Base-by-base conservation (phyloP, 2,113 vertebrate species). In the Coreoperca whiteheadi region DNA sequence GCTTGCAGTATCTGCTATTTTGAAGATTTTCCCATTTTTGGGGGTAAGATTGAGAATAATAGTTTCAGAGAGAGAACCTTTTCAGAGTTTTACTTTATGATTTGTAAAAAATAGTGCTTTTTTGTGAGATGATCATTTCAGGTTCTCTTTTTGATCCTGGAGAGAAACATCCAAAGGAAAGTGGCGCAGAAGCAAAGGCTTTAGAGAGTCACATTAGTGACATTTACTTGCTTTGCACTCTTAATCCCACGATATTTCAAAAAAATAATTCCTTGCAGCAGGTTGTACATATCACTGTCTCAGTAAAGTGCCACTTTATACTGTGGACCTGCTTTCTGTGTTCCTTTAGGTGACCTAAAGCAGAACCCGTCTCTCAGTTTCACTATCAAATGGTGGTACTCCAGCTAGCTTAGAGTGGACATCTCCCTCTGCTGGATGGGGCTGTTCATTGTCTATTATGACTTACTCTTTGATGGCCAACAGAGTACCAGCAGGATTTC, bases 391-490 rank as follows among this genome's bases (percentile, higher is more conserved):
- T 51, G 9, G 50, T 30, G 34, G 34, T 34, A 28, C 37, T 65
- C 32, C 12, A 69, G 32, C 41, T 67, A 18, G 67, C 48, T 66
- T 25, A 84, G 57, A 87, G 83, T 80, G 21, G 21, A 81, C 50
- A 88, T 75, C 81, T 82, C 86, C 91, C 90, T 91, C 89, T 94
- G 87, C 91, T 92, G 89, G 89, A 75, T 32, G 69, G 81, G 80
- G 60, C 59, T 79, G 54, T 80, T 89, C 74, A 67, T 71, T 80
- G 74, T 80, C 46, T 65, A 23, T 81, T 60, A 69, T 67, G 56
- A 73, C 25, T 48, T 54, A 21, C 53, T 69, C 32, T 81, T 30
- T 84, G 23, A 79, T 85, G 75, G 73, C 56, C 39, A 75, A n/a
- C 30, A 82, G 32, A 77, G 63, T 76, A 81, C 67, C 71, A 76